Evolutionary conservation across 2,888 invertebrate species (phyloP), one percentile per base, ranked within the genome.

Genomic region (Xestia ashworthii): DNA sequence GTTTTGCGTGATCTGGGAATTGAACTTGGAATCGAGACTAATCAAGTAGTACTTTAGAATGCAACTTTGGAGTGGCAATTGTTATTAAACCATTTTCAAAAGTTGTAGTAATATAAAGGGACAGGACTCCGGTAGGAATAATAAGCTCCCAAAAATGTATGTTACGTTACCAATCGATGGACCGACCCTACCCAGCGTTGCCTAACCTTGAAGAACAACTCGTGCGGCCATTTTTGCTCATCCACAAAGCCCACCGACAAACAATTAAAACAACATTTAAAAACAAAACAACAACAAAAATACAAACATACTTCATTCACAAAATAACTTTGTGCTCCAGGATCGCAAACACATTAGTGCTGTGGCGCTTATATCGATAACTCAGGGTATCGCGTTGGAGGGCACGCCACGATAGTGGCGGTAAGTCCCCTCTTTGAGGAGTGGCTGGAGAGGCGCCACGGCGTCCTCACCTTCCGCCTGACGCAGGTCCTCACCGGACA

Each of bases 351-450:
- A 87, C 88, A 87, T 88, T 91, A 92, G 92, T 90, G 92, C 71
- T 89, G 92, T 80, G 83, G 85, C 81, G 76, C 80, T 81, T 83
- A 82, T 90, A 89, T 92, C 92, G 92, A 92, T 90, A 90, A 86
- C 82, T 89, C 82, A 83, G 83, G 71, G 80, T 88, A 88, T 89
- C 88, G 89, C 84, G 87, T 91, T 93, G 92, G 92, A n/a, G n/a
- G n/a, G n/a, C n/a, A n/a, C n/a, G n/a, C n/a, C n/a, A n/a, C n/a
- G n/a, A n/a, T n/a, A n/a, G n/a, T n/a, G n/a, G n/a, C n/a, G n/a
- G n/a, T n/a, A n/a, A n/a, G n/a, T n/a, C n/a, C n/a, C n/a, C n/a
- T n/a, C n/a, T n/a, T n/a, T n/a, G n/a, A n/a, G n/a, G n/a, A n/a
- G n/a, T n/a, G n/a, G n/a, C n/a, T n/a, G n/a, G n/a, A n/a, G n/a